Conservation (phyloP, 2,113 vertebrate genomes). For the Cercocebus atys region DNA sequence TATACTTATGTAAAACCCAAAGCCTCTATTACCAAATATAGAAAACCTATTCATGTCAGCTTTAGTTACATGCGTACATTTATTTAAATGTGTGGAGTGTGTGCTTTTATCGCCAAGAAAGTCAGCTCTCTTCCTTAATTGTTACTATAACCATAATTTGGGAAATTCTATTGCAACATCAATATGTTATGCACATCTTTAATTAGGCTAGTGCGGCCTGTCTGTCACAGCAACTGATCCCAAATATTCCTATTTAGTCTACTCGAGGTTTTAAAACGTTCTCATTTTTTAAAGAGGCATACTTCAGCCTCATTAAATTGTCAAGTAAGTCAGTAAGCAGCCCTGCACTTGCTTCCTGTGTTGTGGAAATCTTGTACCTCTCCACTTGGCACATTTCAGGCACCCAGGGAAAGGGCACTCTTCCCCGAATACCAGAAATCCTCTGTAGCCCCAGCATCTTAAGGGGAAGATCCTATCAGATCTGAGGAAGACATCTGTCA, state of each 20-base stretch:
- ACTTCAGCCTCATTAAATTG: slow-evolving; percentile 40
- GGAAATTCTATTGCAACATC: slow-evolving; percentile 81
- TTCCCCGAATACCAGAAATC: not conserved
- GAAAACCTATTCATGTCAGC: slow-evolving; percentile 43
- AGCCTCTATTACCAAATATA: slow-evolving; percentile 47
- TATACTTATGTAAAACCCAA: slow-evolving; percentile 40
- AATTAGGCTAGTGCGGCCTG: slow-evolving; percentile 74
- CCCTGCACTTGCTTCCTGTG: not conserved
- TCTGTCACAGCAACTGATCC: slow-evolving; percentile 74
- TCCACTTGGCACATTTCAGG: not conserved
- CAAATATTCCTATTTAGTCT: slow-evolving; percentile 63
- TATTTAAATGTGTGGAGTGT: slow-evolving; percentile 50
- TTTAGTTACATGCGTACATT: slow-evolving; percentile 65
- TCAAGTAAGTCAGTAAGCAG: slow-evolving; percentile 28
- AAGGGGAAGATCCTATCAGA: not conserved
- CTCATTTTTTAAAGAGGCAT: slow-evolving; percentile 61
- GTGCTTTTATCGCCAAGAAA: slow-evolving; percentile 58
- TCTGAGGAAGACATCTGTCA: not conserved
- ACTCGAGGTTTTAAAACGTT: slow-evolving; percentile 36
- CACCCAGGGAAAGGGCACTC: not conserved
- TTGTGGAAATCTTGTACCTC: not conserved
- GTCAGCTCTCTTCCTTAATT: slow-evolving; percentile 76
- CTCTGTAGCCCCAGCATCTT: not conserved
- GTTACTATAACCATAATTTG: slow-evolving; percentile 84
- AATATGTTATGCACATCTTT: slow-evolving; percentile 76